Base-by-base conservation (phyloP, 2,113 vertebrate genomes). In the Phaetusa simplex region DNA sequence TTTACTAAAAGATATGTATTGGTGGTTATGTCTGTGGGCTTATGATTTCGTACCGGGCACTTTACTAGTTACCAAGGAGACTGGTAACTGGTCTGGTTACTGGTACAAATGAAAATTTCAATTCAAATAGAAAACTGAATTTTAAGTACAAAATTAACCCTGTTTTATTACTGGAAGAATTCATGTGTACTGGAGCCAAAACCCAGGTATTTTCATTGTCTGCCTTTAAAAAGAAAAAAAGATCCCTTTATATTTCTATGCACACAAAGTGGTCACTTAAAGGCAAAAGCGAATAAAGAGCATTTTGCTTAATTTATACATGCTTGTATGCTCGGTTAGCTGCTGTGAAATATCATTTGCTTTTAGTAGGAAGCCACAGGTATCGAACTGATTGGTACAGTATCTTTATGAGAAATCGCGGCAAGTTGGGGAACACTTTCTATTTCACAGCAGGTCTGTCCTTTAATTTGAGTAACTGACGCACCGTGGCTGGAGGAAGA, bases 311-410 rank as follows among this genome's bases (percentile, higher is more conserved):
- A 92, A 96, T 93, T 93, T 88, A 62, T 32, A 77, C 17, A 40
- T 88, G 67, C 34, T 50, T 76, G 50, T 85, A 30, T 55, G 20
- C 55, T 70, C 66, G 14, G 55, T 40, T 69, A 65, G 59, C 64
- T 87, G 49, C 86, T 90, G 73, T 94, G 90, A 92, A 86, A 76
- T 81, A 85, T 82, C 5, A 71, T 86, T 90, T 90, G 6, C 66
- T 71, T 94, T 95, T 78, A 83, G 66, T 40, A 82, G 45, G 62
- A 92, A 95, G 56, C 86, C 79, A 71, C 91, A 96, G 90, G 95
- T 91, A 82, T 76, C 3, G 2, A 85, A 91, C 40, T 64, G 86
- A 94, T 94, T 70, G 50, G 64, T 80, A 62, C 47, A 50, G 43
- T 56, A 64, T 22, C 88, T 87, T 93, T 64, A 73, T 85, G 66